Percentiles rank a stretch among this genome's conserved stretches.
These are phyloP conservation scores for Chymomyza caudatula DNA, from an alignment of 2,888 invertebrate species.

Conservation along the genomic window DNA sequence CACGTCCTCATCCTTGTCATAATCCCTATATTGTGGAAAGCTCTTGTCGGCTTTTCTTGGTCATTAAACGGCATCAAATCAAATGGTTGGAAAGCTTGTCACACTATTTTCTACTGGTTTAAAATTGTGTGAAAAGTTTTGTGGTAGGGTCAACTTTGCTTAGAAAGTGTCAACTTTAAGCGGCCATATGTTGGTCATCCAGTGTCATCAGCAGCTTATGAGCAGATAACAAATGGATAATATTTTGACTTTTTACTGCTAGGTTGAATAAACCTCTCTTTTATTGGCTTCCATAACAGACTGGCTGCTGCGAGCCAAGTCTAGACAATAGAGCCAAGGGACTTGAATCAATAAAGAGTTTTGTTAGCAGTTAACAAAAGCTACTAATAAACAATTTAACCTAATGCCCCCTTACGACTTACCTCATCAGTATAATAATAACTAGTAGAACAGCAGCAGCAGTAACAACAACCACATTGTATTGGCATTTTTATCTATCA, in stretches of 20 bases:
- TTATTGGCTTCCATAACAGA: too few relatives aligned
- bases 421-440: background rate
- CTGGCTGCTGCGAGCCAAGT: background rate
- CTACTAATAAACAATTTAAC: background rate
- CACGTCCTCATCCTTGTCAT: background rate
- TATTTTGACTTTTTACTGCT: too few relatives aligned
- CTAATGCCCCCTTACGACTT: background rate
- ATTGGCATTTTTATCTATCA: background rate
- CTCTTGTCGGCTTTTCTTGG: background rate
- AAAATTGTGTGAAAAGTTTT: background rate
- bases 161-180: too few relatives aligned
- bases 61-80: background rate
- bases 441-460: background rate
- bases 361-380: background rate
- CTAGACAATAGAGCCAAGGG: background rate
- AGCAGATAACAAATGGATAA: too few relatives aligned
- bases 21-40: constrained; percentile 5
- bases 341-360: background rate
- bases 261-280: too few relatives aligned
- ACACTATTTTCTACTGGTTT: background rate
- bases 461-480: background rate
- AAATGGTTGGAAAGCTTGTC: background rate
- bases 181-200: too few relatives aligned
- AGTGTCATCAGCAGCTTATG: too few relatives aligned
- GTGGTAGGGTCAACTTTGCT: too few relatives aligned